phyloP scores from a whole-genome alignment of 2,113 vertebrate species.

The Natator depressus region DNA sequence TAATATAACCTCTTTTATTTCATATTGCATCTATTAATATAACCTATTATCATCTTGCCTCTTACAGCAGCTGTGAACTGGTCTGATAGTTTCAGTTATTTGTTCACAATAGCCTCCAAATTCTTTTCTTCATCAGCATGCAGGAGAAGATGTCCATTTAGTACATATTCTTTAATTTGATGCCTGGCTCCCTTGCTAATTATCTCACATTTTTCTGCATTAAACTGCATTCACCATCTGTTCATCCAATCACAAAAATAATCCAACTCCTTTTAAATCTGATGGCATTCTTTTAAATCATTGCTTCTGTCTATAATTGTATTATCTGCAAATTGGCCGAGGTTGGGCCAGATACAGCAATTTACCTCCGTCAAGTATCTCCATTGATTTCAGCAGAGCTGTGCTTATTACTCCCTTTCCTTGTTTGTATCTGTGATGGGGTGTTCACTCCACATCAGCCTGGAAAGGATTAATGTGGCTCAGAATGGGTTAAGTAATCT shows the following conservation, averaged over 20 bases:
- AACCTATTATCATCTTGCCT: slow-evolving; percentile 59
- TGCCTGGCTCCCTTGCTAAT: slow-evolving; percentile 69
- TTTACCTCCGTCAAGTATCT: not conserved
- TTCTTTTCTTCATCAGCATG: slow-evolving; percentile 69
- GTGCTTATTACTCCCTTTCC: not conserved
- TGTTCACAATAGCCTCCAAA: slow-evolving; percentile 59
- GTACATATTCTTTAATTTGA: slow-evolving; percentile 63
- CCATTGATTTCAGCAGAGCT: slow-evolving; percentile 44
- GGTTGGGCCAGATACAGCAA: slow-evolving; percentile 29
- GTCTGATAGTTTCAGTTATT: slow-evolving; percentile 58
- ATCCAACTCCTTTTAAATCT: slow-evolving; percentile 60
- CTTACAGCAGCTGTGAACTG: slow-evolving; percentile 54
- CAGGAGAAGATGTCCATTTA: slow-evolving; percentile 69
- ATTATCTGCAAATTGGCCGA: slow-evolving; percentile 43
- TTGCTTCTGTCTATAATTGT: slow-evolving; percentile 60
- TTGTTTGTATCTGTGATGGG: not conserved
- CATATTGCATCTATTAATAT: slow-evolving; percentile 40
- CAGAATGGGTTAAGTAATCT: not conserved
- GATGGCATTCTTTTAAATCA: slow-evolving; percentile 46
- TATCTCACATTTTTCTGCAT: slow-evolving; percentile 51
- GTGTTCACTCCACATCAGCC: not conserved
- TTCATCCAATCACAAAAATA: slow-evolving; percentile 63
- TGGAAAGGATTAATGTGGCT: not conserved
- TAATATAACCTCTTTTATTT: not conserved
- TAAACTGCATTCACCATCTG: slow-evolving; percentile 72